Base-by-base conservation (phyloP, 1,140 invertebrate genomes). In the Magallana angulata region DNA sequence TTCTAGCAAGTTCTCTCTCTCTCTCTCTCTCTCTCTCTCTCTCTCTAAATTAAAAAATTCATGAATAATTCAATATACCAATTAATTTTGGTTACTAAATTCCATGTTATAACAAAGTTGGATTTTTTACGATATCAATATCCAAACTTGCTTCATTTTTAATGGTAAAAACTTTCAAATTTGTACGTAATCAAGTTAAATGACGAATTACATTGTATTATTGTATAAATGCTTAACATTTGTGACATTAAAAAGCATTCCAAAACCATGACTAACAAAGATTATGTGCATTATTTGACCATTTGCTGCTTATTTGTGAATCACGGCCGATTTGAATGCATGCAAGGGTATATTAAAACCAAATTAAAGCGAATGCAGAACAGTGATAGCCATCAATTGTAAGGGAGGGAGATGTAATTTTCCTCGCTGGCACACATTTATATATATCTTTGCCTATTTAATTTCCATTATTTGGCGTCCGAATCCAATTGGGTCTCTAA, bases 361-460 rank as follows among this genome's bases (percentile, higher is more conserved):
- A 48, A 48, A 76, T 76, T 76, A 76, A 76, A 76, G 30, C 24
- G 36, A 76, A 76, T 76, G 68, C 68, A 76, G 36, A 76, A 76
- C 68, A 30, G 68, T 76, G 36, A 76, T 76, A 30, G 36, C 30
- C 60, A 62, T 76, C 68, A 76, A 76, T 12, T 9, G 18, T 30
- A 76, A 76, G 24, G 1, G 36, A 7, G 68, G 30, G 68, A 12
- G 36, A 76, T 76, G 36, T 76, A 76, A 36, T 76, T 9, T 76
- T 30, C 68, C 68, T 76, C 68, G 24, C 36, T 76, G 68, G 36
- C 68, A 76, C 68, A 76, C 24, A 76, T 76, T 48, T 48, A 48
- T 76, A 76, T 76, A 30, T 76, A 36, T 24, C 68, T 76, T 36
- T 76, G 68, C 24, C 68, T 30, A 76, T 36, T 76, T 8, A 5